A percentile compares a stretch with the other conserved stretches of the same genome.
These are phyloP conservation scores for Spinus olivaceus DNA, from an alignment of 2,797 vertebrate genomes.

Conservation along the genomic window DNA sequence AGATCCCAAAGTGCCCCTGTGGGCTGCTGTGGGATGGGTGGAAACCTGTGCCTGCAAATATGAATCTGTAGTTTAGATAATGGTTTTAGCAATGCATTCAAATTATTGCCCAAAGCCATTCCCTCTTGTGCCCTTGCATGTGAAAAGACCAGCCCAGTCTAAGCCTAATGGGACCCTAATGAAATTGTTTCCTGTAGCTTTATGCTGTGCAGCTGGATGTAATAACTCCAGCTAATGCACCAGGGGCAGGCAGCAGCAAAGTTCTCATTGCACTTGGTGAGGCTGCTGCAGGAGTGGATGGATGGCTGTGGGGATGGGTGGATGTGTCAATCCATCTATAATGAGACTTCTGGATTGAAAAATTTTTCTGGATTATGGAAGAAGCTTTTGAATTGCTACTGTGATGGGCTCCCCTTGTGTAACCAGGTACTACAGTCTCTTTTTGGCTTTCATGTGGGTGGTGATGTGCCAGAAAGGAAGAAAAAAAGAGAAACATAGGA, in stretches of 20 bases:
- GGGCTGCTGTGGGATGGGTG: background rate
- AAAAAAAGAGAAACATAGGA: background rate
- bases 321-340: background rate
- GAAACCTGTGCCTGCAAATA: background rate
- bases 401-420: background rate
- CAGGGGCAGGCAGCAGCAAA: background rate
- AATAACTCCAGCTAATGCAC: background rate
- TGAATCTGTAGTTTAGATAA: background rate
- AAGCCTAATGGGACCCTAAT: slow-evolving; percentile 1
- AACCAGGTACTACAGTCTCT: background rate
- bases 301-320: background rate
- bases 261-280: background rate
- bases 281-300: background rate
- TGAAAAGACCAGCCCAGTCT: background rate
- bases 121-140: background rate
- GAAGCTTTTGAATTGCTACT: background rate
- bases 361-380: background rate
- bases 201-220: background rate
- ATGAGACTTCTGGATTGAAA: background rate
- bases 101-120: background rate
- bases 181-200: slow-evolving; percentile 11
- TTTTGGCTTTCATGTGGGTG: background rate
- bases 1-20: accelerated
- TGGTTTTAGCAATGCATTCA: background rate
- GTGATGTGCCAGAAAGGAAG: background rate